phyloP scores from a whole-genome alignment of 2,113 vertebrate species.

The Hydrochoerus hydrochaeris region DNA sequence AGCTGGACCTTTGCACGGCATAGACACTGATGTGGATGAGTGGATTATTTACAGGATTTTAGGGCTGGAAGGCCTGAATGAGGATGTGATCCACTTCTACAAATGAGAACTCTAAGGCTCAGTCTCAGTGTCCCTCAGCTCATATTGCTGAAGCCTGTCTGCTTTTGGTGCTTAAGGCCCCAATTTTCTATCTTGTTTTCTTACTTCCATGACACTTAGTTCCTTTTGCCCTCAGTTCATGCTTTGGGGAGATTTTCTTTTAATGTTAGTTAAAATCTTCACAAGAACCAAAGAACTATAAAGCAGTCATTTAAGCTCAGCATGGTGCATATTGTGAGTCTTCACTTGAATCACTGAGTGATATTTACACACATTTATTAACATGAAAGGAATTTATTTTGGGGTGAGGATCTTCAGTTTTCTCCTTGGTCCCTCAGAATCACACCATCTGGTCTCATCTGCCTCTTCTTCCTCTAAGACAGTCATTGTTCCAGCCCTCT shows the following conservation, averaged over 20 bases:
- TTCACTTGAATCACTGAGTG: slow-evolving; percentile 16
- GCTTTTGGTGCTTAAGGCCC: neutral
- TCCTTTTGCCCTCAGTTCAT: neutral
- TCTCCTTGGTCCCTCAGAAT: neutral
- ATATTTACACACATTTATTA: slow-evolving; percentile 12
- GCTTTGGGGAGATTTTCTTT: neutral
- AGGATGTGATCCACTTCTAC: neutral
- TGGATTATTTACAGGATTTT: neutral
- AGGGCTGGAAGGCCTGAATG: neutral
- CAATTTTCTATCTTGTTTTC: neutral
- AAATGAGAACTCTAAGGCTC: neutral
- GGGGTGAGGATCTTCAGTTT: neutral
- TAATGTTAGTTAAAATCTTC: neutral
- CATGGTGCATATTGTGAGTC: slow-evolving; percentile 17
- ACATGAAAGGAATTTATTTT: neutral
- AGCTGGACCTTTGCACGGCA: neutral
- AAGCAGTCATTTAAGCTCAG: slow-evolving; percentile 24
- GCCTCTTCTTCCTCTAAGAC: neutral
- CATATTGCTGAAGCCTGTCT: neutral
- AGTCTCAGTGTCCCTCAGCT: neutral
- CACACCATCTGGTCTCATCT: neutral
- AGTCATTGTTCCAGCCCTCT: fast-evolving
- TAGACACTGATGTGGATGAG: neutral
- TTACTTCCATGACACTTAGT: neutral
- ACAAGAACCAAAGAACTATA: neutral